Percentiles rank a stretch among this genome's conserved stretches.
Evolutionary conservation across 2,113 vertebrate species (phyloP).

Genomic region (Prunella fulvescens): DNA sequence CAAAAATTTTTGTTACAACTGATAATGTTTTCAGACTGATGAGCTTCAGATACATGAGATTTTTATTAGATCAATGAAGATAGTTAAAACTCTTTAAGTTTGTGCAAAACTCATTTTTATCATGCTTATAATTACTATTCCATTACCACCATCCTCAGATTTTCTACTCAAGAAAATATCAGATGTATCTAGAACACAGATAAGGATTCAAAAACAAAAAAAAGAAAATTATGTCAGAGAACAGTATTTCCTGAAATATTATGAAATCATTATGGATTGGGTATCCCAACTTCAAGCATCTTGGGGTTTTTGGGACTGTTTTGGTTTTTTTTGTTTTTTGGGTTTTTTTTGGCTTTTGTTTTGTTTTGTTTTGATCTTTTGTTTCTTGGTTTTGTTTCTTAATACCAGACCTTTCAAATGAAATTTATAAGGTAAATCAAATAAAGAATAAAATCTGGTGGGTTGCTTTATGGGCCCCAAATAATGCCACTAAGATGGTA

Average conservation of each 20-base stretch:
- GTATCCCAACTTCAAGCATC: rapidly evolving
- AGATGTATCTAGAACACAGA: background rate
- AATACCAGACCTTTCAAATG: background rate
- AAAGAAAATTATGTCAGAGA: background rate
- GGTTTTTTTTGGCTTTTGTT: background rate
- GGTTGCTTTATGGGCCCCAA: background rate
- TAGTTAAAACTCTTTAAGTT: background rate
- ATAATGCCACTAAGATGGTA: background rate
- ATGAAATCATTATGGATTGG: background rate
- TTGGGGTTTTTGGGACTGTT: background rate
- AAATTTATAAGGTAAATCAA: background rate
- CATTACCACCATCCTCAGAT: background rate
- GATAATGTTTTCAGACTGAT: background rate
- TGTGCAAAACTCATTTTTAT: background rate
- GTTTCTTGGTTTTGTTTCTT: background rate
- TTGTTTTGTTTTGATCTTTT: background rate
- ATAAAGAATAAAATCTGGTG: background rate
- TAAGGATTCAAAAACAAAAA: background rate
- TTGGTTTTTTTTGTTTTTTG: background rate
- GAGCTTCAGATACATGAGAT: background rate
- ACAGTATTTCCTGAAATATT: background rate
- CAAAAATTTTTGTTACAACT: background rate
- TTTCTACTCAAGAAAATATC: background rate
- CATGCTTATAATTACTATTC: background rate
- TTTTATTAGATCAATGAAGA: background rate